Evolutionary conservation across 2,888 invertebrate species (phyloP).

Genomic region (Parasteatoda lunata): DNA sequence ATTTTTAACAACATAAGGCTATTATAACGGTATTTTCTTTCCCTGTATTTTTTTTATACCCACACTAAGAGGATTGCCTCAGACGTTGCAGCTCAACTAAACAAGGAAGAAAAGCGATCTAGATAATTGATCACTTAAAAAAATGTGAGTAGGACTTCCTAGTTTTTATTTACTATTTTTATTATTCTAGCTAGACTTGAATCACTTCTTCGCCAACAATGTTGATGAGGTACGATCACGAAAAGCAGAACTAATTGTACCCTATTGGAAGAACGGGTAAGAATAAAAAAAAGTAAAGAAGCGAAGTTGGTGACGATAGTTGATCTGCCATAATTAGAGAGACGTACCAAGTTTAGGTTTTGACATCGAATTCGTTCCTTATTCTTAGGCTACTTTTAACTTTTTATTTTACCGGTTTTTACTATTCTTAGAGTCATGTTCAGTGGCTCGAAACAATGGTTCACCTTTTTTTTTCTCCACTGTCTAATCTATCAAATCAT

Average conservation of each 20-base stretch:
- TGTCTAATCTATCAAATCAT: no score
- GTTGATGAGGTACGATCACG: neutral
- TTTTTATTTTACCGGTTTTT: neutral
- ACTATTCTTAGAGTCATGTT: neutral
- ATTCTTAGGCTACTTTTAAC: neutral
- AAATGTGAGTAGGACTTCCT: constrained; percentile 27
- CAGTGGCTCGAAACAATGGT: neutral
- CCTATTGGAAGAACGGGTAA: neutral
- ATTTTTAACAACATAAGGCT: no score
- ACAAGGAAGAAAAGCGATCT: neutral
- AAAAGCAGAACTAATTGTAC: neutral
- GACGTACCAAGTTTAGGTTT: neutral
- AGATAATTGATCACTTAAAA: neutral
- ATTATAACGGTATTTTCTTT: no score
- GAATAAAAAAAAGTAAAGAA: neutral
- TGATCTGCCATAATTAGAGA: neutral
- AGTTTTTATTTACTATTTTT: constrained; percentile 18
- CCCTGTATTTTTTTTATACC: no score
- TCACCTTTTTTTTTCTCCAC: neutral
- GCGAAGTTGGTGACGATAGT: neutral
- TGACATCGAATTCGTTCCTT: neutral
- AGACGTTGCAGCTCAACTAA: no score
- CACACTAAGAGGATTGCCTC: no score
- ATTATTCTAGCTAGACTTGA: neutral
- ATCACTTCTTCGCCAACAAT: neutral